A percentile compares a stretch with the other conserved stretches of the same genome.
Evolutionary conservation across 2,888 invertebrate genomes (phyloP).

Genomic region (Lepidochrysops patricia): DNA sequence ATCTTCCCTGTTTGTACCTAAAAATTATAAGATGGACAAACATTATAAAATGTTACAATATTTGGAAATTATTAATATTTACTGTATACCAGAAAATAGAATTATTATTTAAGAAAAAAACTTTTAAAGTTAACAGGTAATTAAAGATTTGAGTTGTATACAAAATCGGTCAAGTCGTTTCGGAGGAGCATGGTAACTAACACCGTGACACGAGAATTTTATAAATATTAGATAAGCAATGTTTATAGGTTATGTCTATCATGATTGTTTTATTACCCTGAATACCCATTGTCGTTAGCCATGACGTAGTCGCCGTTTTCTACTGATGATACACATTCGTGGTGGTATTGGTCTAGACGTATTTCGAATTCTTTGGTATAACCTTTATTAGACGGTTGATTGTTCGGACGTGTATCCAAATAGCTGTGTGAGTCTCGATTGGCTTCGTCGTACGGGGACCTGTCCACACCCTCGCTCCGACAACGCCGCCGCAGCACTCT

Average conservation of each 20-base stretch:
- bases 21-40: conserved; percentile 5
- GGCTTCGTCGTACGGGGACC: conserved; percentile 66
- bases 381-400: conserved; percentile 51
- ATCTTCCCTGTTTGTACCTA: conserved; percentile 53
- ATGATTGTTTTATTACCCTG: conserved; percentile 40
- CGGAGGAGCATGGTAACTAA: too few species aligned
- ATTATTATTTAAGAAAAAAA: neutral
- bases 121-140: neutral
- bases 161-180: too few species aligned
- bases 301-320: conserved; percentile 66
- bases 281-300: conserved; percentile 51
- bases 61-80: neutral
- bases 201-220: too few species aligned
- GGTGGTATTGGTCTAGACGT: conserved; percentile 42
- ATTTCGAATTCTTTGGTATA: conserved; percentile 43
- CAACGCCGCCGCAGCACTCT: conserved; percentile 64
- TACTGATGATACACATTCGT: conserved; percentile 54
- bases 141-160: too few species aligned
- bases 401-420: conserved; percentile 40
- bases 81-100: neutral
- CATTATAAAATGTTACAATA: neutral
- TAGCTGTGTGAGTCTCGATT: conserved; percentile 46
- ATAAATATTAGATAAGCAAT: neutral
- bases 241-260: conserved; percentile 13
- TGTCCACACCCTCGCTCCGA: conserved; percentile 67